Evolutionary conservation across 2,888 invertebrate genomes (phyloP).

Genomic region (Pammene aurita): DNA sequence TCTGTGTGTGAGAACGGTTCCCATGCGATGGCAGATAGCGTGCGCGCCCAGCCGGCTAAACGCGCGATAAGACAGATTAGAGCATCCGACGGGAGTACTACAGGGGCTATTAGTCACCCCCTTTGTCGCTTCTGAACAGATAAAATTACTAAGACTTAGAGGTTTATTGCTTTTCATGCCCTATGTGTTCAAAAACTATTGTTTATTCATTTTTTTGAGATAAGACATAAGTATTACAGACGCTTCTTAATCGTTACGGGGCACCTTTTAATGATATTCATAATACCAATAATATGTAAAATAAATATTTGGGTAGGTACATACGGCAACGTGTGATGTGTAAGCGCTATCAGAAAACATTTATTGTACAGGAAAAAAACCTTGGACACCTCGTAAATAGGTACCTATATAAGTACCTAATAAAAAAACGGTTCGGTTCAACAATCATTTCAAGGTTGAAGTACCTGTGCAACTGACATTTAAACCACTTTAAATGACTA

Average conservation of each 20-base stretch:
- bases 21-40: constrained; percentile 63
- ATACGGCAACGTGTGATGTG: not conserved
- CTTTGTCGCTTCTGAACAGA: constrained; percentile 8
- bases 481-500: constrained; percentile 50
- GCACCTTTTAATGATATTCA: no score
- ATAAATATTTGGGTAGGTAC: no score
- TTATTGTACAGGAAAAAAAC: not conserved
- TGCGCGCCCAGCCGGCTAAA: constrained; percentile 66
- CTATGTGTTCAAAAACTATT: no score
- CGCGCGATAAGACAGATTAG: constrained; percentile 63
- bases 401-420: not conserved
- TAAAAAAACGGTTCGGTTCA: constrained; percentile 4
- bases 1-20: constrained; percentile 72
- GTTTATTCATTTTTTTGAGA: no score
- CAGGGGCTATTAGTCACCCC: constrained; percentile 25
- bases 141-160: not conserved
- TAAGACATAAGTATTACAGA: no score
- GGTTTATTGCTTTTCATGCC: not conserved
- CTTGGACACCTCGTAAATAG: not conserved
- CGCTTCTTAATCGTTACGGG: no score
- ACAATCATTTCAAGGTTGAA: constrained; percentile 36
- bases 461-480: constrained; percentile 53
- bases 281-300: no score
- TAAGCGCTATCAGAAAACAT: not conserved
- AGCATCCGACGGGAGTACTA: constrained; percentile 48